Evolutionary conservation across 2,113 vertebrate species (phyloP).

Genomic region (Ranitomeya variabilis): DNA sequence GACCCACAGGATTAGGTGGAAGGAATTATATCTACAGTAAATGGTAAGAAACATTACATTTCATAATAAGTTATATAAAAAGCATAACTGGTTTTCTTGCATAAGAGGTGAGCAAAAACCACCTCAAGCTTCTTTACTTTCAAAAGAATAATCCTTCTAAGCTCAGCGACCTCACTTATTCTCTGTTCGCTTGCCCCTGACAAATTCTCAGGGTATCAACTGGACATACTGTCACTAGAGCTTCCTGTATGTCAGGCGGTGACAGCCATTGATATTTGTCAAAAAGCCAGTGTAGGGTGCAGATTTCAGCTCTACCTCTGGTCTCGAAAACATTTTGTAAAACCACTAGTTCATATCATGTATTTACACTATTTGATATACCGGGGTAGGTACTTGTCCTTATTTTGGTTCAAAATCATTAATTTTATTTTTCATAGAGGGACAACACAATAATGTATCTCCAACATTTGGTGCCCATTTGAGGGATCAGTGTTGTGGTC

Average conservation of each 20-base stretch:
- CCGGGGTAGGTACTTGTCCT: not conserved
- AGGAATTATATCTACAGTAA: not conserved
- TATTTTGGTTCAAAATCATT: too few species aligned
- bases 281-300: constrained; percentile 9
- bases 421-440: too few species aligned
- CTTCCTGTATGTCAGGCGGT: constrained; percentile 39
- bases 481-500: too few species aligned
- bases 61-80: not conserved
- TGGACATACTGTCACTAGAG: constrained; percentile 41
- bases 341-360: not conserved
- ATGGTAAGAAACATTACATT: not conserved
- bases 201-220: constrained; percentile 52
- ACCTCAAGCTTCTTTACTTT: not conserved
- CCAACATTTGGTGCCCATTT: too few species aligned
- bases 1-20: not conserved
- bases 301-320: constrained; percentile 1
- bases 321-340: not conserved
- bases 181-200: constrained; percentile 11
- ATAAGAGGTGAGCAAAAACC: not conserved
- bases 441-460: too few species aligned
- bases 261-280: constrained; percentile 51
- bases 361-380: not conserved
- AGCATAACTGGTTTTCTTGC: not conserved
- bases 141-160: not conserved
- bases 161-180: not conserved